Base-by-base conservation (phyloP, 2,797 vertebrate genomes). In the Channa striata region DNA sequence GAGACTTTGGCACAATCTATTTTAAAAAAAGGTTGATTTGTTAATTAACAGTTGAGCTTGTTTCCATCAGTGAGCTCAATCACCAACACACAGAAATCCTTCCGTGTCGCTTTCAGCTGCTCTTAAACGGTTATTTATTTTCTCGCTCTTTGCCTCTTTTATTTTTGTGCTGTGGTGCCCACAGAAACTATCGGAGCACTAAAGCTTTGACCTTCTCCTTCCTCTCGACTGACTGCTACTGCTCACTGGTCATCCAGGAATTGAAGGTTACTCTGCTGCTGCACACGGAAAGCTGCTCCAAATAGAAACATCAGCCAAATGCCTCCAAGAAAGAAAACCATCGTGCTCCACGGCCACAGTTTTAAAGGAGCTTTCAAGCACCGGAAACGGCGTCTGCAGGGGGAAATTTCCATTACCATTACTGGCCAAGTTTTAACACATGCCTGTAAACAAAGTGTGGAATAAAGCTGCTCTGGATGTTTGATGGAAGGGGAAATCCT, bases 221-320 rank as follows among this genome's bases (percentile, higher is more conserved):
- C 2, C 17, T 42, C 0, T 9, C 47, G 8, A 4, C 60, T 0
- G 54, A 42, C 54, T 36, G 48, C 44, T 47, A 1, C 21, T 14
- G 1, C 21, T 40, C 40, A 5, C 5, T 7, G 19, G 19, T 62
- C 48, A 44, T 30, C 1, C 0, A 49, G 53, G 48, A 54, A 25
- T 8, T 42, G 33, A 48, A 68, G 51, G 50, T 67, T 23, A 36
- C 42, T 47, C 17, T 37, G 33, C 62, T 11, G 59, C 64, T 21
- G 20, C n/a, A 8, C 14, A 6, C 21, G 17, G 64, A n/a, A 33
- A 16, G 11, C 25, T 8, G 40, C 47, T 59, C 43, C 6, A 12
- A 47, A 57, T 30, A 52, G 16, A 63, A 50, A 21, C 64, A 52
- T 48, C 40, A 37, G 68, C 20, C 19, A 10, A 51, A 33, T 0